A percentile compares a stretch with the other conserved stretches of the same genome.
phyloP scores from a whole-genome alignment of 2,888 invertebrate genomes.

The Monopis laevigella region DNA sequence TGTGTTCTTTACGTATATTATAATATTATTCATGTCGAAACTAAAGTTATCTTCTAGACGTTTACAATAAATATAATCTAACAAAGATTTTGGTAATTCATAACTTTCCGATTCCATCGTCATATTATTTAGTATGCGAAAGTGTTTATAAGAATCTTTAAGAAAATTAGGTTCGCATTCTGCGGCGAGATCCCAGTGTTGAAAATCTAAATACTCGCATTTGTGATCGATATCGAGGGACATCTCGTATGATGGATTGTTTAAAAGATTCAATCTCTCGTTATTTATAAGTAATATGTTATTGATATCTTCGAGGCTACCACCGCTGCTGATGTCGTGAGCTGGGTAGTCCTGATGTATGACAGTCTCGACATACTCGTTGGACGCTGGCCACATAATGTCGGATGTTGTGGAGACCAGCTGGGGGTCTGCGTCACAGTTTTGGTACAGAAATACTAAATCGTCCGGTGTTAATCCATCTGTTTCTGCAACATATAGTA shows the following conservation, averaged over 20 bases:
- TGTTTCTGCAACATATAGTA: slow-evolving; percentile 29
- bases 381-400: slow-evolving; percentile 24
- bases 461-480: slow-evolving; percentile 37
- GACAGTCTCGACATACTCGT: slow-evolving; percentile 47
- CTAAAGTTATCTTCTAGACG: slow-evolving; percentile 47
- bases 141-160: slow-evolving; percentile 1
- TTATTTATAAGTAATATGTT: slow-evolving; percentile 37
- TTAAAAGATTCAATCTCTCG: slow-evolving; percentile 39
- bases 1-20: slow-evolving; percentile 44
- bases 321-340: slow-evolving; percentile 39
- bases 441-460: slow-evolving; percentile 49
- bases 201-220: slow-evolving; percentile 24
- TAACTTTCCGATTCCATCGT: too few species aligned
- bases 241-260: slow-evolving; percentile 23
- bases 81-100: slow-evolving; percentile 37
- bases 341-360: slow-evolving; percentile 43
- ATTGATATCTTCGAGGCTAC: slow-evolving; percentile 36
- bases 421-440: slow-evolving; percentile 42
- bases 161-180: slow-evolving; percentile 3
- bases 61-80: slow-evolving; percentile 51
- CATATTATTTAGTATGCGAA: not conserved
- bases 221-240: slow-evolving; percentile 45
- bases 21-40: slow-evolving; percentile 55
- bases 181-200: not conserved
- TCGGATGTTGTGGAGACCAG: slow-evolving; percentile 30